These are phyloP conservation scores for Alcedo atthis DNA, from an alignment of 2,797 vertebrate species.

Conservation along the genomic window DNA sequence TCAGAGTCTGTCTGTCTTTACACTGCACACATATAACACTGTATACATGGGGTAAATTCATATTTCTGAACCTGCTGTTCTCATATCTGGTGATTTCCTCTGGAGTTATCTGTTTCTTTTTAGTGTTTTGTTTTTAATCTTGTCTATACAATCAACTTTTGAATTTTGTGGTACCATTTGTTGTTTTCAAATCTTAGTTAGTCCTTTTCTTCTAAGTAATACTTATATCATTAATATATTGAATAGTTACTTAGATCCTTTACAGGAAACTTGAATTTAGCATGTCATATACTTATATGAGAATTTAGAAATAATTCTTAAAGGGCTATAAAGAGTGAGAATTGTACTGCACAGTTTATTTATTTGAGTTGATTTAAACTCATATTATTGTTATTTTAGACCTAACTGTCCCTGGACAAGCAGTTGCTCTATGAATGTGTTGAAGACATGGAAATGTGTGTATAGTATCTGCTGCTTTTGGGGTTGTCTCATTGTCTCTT, in stretches of 20 bases:
- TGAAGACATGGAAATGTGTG: background rate
- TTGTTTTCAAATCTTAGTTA: background rate
- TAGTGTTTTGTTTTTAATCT: background rate
- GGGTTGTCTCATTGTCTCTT: background rate
- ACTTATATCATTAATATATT: background rate
- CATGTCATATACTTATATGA: background rate
- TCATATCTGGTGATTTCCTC: background rate
- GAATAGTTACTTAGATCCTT: background rate
- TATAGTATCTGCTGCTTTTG: background rate
- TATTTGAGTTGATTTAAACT: background rate
- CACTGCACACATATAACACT: background rate
- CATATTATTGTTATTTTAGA: background rate
- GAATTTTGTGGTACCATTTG: background rate
- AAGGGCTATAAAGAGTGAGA: background rate
- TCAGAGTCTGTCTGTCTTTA: background rate
- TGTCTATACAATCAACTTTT: background rate
- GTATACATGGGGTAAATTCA: background rate
- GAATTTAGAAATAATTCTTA: background rate
- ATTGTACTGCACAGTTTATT: background rate
- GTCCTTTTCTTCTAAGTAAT: background rate
- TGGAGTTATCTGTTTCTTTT: background rate
- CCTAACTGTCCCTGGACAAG: background rate
- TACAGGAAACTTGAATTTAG: background rate
- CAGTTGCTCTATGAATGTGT: background rate
- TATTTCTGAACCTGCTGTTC: background rate